Evolutionary conservation across 1,140 invertebrate genomes (phyloP), one percentile per base, ranked within the genome.

Genomic region (Battus philenor): DNA sequence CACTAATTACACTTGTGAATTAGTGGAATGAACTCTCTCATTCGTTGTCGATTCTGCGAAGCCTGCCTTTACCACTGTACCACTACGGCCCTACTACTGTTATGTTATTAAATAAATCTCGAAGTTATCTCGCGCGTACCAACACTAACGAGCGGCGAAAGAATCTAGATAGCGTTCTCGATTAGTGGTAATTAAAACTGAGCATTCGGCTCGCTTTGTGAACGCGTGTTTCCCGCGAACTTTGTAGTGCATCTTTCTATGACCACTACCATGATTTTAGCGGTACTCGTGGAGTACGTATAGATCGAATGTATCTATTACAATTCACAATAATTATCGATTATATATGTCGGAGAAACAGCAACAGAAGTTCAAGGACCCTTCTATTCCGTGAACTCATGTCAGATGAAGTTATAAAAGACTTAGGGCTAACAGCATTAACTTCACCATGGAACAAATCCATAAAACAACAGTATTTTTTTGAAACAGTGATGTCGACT

Each of bases 121-220:
- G 63, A 64, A 59, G 38, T 20, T 59, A 71, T 73, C 69, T 69
- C 50, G 48, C 36, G 18, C 20, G 54, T 48, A 39, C 46, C 54
- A 64, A 48, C 64, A 54, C 66, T 75, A 78, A 75, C 68, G 50
- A 76, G 71, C 69, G 47, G 58, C 31, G 51, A 68, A 63, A 64
- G 63, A 59, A 77, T 77, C 67, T 57, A 61, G 76, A 80, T 80
- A 73, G 65, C 59, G 50, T 57, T 54, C 52, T 31, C 53, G 68
- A 73, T 77, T 73, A 75, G 50, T 41, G 50, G 67, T 60, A 75
- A 79, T 77, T 79, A 77, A 69, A 63, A 41, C 58, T 58, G 9
- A 36, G 38, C 47, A 47, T 50, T 65, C 61, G 63, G 70, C 60
- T 55, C 48, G 60, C 63, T 67, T 66, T 74, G 62, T 63, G 61